Evolutionary conservation across 2,797 vertebrate genomes (phyloP).

Genomic region (Peromyscus attwateri): DNA sequence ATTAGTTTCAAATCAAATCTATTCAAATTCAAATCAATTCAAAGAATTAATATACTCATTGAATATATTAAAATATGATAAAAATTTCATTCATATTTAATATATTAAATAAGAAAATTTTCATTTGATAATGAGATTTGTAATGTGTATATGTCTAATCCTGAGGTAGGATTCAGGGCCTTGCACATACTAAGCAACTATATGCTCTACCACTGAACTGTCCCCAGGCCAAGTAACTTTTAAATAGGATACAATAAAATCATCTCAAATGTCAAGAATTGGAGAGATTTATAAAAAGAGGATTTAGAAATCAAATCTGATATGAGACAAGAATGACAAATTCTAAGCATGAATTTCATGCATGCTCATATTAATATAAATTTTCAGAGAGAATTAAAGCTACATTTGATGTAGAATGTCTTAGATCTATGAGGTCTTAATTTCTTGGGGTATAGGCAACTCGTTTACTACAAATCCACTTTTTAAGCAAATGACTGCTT

Average conservation of each 20-base stretch:
- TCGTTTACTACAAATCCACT: slow-evolving; percentile 61
- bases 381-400: not conserved
- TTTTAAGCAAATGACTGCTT: slow-evolving; percentile 62
- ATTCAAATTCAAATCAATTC: not conserved
- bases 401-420: not conserved
- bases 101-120: not conserved
- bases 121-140: not conserved
- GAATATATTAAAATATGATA: not conserved
- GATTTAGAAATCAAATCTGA: not conserved
- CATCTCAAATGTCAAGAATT: slow-evolving; percentile 3
- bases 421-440: not conserved
- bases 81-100: slow-evolving; percentile 10
- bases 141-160: not conserved
- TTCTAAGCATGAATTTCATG: slow-evolving; percentile 52
- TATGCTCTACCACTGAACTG: not conserved
- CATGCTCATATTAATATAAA: not conserved
- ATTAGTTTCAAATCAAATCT: not conserved
- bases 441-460: not conserved
- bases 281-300: not conserved
- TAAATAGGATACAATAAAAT: not conserved
- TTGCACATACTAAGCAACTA: not conserved
- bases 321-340: not conserved
- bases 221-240: not conserved
- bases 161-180: not conserved
- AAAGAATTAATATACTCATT: not conserved